A percentile compares a stretch with the other conserved stretches of the same genome.
These are phyloP conservation scores for Drosophila seguyi DNA, from an alignment of 1,140 invertebrate species.

Conservation along the genomic window DNA sequence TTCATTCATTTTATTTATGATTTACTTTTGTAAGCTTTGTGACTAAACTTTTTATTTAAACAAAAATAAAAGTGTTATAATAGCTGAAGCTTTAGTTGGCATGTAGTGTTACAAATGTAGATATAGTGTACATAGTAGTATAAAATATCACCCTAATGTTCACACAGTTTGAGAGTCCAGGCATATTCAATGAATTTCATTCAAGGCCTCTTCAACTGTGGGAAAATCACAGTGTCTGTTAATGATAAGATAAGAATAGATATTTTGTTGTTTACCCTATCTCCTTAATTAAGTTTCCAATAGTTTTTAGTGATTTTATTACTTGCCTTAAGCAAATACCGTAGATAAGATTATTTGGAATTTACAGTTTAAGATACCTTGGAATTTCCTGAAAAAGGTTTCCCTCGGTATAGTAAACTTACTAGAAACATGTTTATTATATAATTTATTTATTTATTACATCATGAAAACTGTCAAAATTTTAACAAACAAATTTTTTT, in stretches of 20 bases:
- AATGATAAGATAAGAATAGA: constrained; percentile 3
- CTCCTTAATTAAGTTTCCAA: neutral
- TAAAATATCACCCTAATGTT: neutral
- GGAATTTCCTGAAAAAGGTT: neutral
- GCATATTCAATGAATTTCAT: neutral
- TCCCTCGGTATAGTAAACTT: neutral
- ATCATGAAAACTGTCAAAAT: too few relatives aligned
- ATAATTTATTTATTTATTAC: too few relatives aligned
- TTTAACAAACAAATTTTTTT: too few relatives aligned
- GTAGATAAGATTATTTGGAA: neutral
- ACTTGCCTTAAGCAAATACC: neutral
- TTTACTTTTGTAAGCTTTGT: neutral
- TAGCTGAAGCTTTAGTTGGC: too few relatives aligned
- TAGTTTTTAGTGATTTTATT: neutral
- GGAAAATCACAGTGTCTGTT: neutral
- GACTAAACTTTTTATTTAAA: neutral
- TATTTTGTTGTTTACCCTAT: neutral
- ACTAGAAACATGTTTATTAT: too few relatives aligned
- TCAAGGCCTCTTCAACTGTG: neutral
- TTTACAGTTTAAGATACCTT: neutral
- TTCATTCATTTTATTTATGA: neutral
- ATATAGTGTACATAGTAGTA: neutral
- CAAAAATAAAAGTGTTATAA: too few relatives aligned
- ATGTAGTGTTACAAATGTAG: too few relatives aligned
- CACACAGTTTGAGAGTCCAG: neutral